These are phyloP conservation scores for Sebastiscus tertius DNA, from an alignment of 2,797 vertebrate species.

Conservation along the genomic window DNA sequence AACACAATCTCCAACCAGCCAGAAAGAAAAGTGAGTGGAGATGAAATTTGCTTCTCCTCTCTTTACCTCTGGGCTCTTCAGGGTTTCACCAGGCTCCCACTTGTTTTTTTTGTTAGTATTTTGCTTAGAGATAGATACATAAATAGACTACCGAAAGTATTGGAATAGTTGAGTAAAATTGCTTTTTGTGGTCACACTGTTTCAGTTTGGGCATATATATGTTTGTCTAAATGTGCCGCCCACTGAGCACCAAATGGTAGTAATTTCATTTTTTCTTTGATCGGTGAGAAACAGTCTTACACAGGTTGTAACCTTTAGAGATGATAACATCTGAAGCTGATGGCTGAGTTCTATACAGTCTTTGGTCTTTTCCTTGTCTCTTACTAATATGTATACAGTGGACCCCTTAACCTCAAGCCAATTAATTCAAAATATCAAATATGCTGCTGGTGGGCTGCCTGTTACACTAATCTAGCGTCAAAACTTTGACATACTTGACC, in stretches of 20 bases:
- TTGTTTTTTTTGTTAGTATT: slow-evolving; percentile 13
- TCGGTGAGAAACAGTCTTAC: neutral
- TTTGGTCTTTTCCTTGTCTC: neutral
- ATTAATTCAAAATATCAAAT: too few species aligned
- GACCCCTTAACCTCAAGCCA: too few species aligned
- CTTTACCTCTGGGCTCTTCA: slow-evolving; percentile 8
- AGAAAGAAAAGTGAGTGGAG: slow-evolving; percentile 39
- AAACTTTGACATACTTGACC: too few species aligned
- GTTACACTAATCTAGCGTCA: too few species aligned
- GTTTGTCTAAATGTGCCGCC: neutral
- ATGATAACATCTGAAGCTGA: neutral
- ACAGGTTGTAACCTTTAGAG: neutral
- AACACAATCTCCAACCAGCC: slow-evolving; percentile 46
- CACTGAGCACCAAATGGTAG: neutral
- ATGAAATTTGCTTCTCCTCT: slow-evolving; percentile 41
- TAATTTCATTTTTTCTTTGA: neutral
- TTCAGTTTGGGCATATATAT: neutral
- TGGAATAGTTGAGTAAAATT: neutral
- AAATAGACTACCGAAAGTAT: neutral
- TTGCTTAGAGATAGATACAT: neutral
- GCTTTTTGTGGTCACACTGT: neutral
- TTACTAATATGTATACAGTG: neutral
- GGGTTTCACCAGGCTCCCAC: neutral
- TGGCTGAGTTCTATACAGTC: neutral
- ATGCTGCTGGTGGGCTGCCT: too few species aligned